These are phyloP conservation scores for Eospalax fontanierii DNA, from an alignment of 2,797 vertebrate genomes.

Conservation along the genomic window DNA sequence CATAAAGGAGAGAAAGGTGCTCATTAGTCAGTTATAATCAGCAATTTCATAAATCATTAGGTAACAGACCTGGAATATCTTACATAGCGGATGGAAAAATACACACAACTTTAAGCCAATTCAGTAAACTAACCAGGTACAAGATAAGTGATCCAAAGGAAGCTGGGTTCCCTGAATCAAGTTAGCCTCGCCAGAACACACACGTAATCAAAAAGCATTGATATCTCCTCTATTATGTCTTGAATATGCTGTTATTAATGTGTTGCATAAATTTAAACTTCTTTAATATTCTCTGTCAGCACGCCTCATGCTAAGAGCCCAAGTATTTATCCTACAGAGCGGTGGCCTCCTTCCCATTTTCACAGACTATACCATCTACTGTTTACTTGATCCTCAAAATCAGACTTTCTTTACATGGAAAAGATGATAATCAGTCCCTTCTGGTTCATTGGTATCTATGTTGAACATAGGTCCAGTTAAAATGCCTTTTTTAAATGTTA, in stretches of 20 bases:
- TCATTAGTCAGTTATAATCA: conserved; percentile 24
- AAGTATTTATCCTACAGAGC: not conserved
- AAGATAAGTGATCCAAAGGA: not conserved
- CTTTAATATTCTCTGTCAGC: not conserved
- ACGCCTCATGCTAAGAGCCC: not conserved
- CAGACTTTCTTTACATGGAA: not conserved
- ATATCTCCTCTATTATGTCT: not conserved
- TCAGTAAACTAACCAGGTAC: not conserved
- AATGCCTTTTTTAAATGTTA: not conserved
- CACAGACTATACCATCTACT: not conserved
- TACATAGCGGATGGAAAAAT: not conserved
- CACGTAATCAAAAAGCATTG: not conserved
- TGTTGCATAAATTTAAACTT: not conserved
- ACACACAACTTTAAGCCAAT: not conserved
- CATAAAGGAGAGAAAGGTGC: not conserved
- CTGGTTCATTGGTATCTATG: not conserved
- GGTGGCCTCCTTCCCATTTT: not conserved
- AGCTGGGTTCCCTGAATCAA: not conserved
- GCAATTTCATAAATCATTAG: conserved; percentile 52
- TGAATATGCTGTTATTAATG: not conserved
- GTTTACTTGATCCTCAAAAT: not conserved
- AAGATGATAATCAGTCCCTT: not conserved
- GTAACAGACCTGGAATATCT: not conserved
- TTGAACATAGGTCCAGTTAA: not conserved
- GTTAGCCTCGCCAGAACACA: not conserved